These are phyloP conservation scores for Siniperca knerii DNA, from an alignment of 2,113 vertebrate genomes.

Conservation along the genomic window DNA sequence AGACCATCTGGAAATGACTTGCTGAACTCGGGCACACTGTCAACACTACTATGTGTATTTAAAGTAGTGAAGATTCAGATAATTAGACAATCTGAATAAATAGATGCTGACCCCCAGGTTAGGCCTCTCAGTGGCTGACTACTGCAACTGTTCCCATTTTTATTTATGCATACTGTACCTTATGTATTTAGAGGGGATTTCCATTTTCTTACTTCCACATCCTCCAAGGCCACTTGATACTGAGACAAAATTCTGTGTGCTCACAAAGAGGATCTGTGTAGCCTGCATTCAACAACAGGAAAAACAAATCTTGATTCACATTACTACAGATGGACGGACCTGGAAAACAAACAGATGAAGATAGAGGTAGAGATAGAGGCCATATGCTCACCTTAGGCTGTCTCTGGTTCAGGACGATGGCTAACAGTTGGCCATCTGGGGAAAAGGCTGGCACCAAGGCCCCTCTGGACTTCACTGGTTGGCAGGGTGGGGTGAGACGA, in stretches of 20 bases:
- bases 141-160: background rate
- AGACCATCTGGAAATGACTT: background rate
- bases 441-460: constrained; percentile 90
- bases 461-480: constrained; percentile 91
- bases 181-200: constrained; percentile 86
- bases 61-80: background rate
- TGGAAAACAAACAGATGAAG: background rate
- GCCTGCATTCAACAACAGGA: constrained; percentile 82
- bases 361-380: background rate
- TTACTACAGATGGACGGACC: background rate
- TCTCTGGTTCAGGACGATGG: constrained; percentile 92
- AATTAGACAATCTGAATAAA: background rate
- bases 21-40: background rate
- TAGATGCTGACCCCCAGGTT: constrained; percentile 1
- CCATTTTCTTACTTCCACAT: constrained; percentile 88
- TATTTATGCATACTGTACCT: constrained; percentile 82
- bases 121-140: background rate
- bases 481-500: constrained; percentile 85
- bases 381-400: constrained; percentile 87
- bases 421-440: constrained; percentile 89
- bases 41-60: background rate
- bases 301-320: background rate
- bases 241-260: constrained; percentile 89
- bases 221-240: constrained; percentile 89
- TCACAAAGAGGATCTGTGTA: constrained; percentile 93